Conservation (phyloP, 1,140 invertebrate species). For the Atopsyche davidsoni region DNA sequence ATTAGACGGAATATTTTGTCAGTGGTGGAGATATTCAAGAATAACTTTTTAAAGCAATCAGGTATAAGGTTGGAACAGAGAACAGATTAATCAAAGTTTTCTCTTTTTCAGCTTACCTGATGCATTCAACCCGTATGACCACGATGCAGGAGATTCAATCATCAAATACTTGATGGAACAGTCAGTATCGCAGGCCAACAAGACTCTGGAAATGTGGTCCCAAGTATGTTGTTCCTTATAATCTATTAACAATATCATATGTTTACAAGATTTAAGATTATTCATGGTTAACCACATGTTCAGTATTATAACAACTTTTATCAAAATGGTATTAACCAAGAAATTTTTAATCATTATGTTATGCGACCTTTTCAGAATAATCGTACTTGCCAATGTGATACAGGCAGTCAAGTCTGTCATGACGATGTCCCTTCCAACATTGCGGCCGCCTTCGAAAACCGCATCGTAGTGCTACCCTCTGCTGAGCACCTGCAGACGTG, state of each 20-base stretch:
- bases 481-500: constrained; percentile 46
- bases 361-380: constrained; percentile 21
- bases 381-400: constrained; percentile 20
- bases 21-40: no score
- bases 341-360: constrained; percentile 16
- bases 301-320: no score
- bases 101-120: not conserved
- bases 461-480: constrained; percentile 18
- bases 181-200: constrained; percentile 5
- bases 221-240: constrained; percentile 4
- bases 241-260: not conserved
- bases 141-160: not conserved
- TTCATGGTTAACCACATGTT: no score
- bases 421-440: no score
- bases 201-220: constrained; percentile 7
- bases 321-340: not conserved
- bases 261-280: no score
- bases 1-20: no score
- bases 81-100: no score
- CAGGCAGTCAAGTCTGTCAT: constrained; percentile 23
- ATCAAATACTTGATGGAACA: constrained; percentile 6
- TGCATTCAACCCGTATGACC: not conserved
- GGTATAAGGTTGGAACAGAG: no score
- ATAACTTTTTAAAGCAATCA: no score
- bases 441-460: not conserved